Conservation (phyloP, 2,888 invertebrate species). For the Microctonus aethiopoides region DNA sequence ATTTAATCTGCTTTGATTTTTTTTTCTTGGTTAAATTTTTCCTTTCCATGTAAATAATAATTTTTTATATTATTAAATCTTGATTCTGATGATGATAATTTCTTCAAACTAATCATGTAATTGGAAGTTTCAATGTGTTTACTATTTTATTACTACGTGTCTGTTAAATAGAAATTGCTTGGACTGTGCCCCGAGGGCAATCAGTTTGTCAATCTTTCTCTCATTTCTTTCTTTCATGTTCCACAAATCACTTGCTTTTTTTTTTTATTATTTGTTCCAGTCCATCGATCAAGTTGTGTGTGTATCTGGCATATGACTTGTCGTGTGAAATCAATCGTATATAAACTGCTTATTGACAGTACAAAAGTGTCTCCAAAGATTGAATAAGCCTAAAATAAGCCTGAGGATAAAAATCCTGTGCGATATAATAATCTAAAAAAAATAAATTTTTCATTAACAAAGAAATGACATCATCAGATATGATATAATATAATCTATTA, state of each 20-base stretch:
- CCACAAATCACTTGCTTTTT: not conserved
- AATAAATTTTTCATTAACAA: not conserved
- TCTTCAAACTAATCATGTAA: not conserved
- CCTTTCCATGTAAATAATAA: not conserved
- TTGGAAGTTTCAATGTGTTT: not conserved
- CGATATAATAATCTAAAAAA: not conserved
- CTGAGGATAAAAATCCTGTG: not conserved
- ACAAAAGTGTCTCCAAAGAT: not conserved
- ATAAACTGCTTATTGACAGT: not conserved
- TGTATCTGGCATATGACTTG: not conserved
- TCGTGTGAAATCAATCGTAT: slow-evolving; percentile 17
- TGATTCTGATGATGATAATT: not conserved
- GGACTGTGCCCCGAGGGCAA: not conserved
- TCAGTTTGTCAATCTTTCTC: not conserved
- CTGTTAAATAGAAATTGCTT: not conserved
- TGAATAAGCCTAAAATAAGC: not conserved
- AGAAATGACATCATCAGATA: not conserved
- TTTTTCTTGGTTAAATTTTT: not conserved
- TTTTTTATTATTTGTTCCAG: not conserved
- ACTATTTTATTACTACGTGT: not conserved
- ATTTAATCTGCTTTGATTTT: too few species aligned
- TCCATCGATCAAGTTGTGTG: slow-evolving; percentile 18
- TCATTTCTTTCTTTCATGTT: not conserved
- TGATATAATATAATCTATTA: too few species aligned
- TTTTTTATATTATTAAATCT: not conserved